phyloP scores from a whole-genome alignment of 2,113 vertebrate genomes.

The Sorex fumeus region DNA sequence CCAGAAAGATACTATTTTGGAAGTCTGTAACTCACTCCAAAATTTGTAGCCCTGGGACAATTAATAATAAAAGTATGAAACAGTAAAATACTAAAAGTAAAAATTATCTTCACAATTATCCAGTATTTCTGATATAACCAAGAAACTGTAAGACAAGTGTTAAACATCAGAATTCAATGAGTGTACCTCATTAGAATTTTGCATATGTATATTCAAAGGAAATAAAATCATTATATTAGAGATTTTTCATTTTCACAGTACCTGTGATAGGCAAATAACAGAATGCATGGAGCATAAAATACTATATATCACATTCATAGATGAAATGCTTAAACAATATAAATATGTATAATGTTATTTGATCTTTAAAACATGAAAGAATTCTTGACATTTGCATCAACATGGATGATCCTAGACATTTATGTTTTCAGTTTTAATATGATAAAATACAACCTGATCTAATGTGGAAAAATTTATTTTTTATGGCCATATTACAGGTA shows the following conservation, averaged over 20 bases:
- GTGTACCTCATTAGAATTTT: background rate
- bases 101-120: background rate
- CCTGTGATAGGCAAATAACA: background rate
- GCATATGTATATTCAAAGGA: background rate
- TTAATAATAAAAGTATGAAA: background rate
- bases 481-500: background rate
- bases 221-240: background rate
- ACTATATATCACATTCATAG: background rate
- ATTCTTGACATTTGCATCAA: slow-evolving; percentile 21
- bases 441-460: no score
- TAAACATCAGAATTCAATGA: background rate
- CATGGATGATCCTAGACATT: background rate
- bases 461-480: no score
- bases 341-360: background rate
- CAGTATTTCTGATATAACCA: slow-evolving; percentile 8
- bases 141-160: background rate
- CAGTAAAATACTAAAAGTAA: background rate
- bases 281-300: background rate
- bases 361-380: background rate
- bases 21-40: background rate
- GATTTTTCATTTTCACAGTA: background rate
- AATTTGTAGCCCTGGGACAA: background rate
- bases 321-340: background rate
- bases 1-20: background rate
- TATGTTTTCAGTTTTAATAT: background rate